phyloP scores from a whole-genome alignment of 2,797 vertebrate species.

The Urophycis tenuis region DNA sequence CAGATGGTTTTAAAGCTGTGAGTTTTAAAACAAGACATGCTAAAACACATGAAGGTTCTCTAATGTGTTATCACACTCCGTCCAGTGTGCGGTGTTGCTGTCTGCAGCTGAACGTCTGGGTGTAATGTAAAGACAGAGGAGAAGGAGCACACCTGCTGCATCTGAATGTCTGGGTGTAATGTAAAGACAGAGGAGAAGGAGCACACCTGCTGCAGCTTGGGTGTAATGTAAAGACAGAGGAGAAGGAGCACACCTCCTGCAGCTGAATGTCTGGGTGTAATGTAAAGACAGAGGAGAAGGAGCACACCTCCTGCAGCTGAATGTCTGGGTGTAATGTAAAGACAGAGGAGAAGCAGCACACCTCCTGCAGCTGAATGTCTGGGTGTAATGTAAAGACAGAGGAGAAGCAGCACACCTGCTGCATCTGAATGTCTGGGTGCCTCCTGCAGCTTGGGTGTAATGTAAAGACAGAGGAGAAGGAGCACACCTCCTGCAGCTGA shows the following conservation, averaged over 20 bases:
- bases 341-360: slow-evolving; percentile 48
- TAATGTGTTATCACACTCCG: neutral
- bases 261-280: too few species aligned
- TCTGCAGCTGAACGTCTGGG: neutral
- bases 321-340: neutral
- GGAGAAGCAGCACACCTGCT: slow-evolving; percentile 72
- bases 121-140: neutral
- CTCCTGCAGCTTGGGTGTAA: too few species aligned
- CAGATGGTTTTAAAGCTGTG: neutral
- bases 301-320: slow-evolving; percentile 81
- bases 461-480: too few species aligned
- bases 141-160: slow-evolving; percentile 77
- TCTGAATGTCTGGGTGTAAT: too few species aligned
- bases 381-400: neutral
- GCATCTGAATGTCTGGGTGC: too few species aligned
- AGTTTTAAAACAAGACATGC: neutral
- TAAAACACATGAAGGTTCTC: neutral
- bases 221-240: neutral
- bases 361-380: slow-evolving; percentile 84
- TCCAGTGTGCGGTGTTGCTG: neutral
- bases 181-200: neutral
- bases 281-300: neutral
- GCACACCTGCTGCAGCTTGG: slow-evolving; percentile 83
- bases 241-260: slow-evolving; percentile 73
- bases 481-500: too few species aligned